phyloP scores from a whole-genome alignment of 1,140 invertebrate genomes.

The silkworm (Bombyx mori) region ASM3026992v2 NC_085115.1:15488001-15488500 shows the following conservation, averaged over 20 bases:
- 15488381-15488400: too few relatives aligned
- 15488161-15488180: constrained; percentile 89
- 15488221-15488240: constrained; percentile 84
- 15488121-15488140: constrained; percentile 86
- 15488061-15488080: constrained; percentile 8
- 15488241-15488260: constrained; percentile 81
- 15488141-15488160: constrained; percentile 85
- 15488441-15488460: not conserved
- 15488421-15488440: not conserved
- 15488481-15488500: constrained; percentile 73
- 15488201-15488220: constrained; percentile 84
- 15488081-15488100: constrained; percentile 86
- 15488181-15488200: constrained; percentile 78
- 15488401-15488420: too few relatives aligned
- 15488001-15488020: too few relatives aligned
- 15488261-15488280: constrained; percentile 9
- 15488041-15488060: too few relatives aligned
- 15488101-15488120: constrained; percentile 85
- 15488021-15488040: constrained; percentile 28
- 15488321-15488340: too few relatives aligned
- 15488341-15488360: too few relatives aligned
- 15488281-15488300: not conserved
- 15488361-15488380: too few relatives aligned
- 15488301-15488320: too few relatives aligned
- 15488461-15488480: constrained; percentile 15